Evolutionary conservation across 2,888 invertebrate species (phyloP), one percentile per base, ranked within the genome.

Genomic region (Synanthedon tipuliformis): DNA sequence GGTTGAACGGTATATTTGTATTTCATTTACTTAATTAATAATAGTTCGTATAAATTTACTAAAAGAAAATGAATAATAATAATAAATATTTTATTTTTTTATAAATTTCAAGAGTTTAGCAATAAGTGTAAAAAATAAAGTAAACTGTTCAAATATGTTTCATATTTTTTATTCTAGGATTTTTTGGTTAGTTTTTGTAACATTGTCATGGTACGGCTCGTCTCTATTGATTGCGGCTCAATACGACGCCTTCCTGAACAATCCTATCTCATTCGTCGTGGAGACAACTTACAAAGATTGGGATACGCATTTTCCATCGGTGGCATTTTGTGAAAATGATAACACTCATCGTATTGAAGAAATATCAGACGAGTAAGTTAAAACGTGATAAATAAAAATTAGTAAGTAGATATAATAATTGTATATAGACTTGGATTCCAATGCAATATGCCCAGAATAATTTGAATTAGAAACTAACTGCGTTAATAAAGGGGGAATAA

Each of bases 261-360:
- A 92, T 68, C 92, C 94, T 0, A 92, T 94, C 53, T 94, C 93
- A 53, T 94, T 94, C 66, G 94, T 93, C 0, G 91, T 92, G 12
- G 94, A 94, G 63, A 93, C 93, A 0, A 91, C 90, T 0, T 94
- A 93, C 68, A 88, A 92, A 40, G 90, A 93, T 60, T 94, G 94
- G 93, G 83, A 92, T 62, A 92, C 93, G 0, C 79, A 91, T 53
- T 94, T 94, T 62, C 94, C 94, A 0, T 88, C 94, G 0, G 79
- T 94, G 40, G 89, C 91, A 1, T 81, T 94, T 11, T 95, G 94
- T 65, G 93, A 93, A 70, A 89, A 88, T 4, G 92, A 93, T 63
- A 93, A 93, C 64, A 86, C 89, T 62, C 88, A 89, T 56, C 88
- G 89, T 10, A 89, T 93, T 54, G 92, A 92, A 60, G 88, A 89